Evolutionary conservation across 1,140 invertebrate species (phyloP), one percentile per base, ranked within the genome.

Genomic region (Rhynchophorus ferrugineus): DNA sequence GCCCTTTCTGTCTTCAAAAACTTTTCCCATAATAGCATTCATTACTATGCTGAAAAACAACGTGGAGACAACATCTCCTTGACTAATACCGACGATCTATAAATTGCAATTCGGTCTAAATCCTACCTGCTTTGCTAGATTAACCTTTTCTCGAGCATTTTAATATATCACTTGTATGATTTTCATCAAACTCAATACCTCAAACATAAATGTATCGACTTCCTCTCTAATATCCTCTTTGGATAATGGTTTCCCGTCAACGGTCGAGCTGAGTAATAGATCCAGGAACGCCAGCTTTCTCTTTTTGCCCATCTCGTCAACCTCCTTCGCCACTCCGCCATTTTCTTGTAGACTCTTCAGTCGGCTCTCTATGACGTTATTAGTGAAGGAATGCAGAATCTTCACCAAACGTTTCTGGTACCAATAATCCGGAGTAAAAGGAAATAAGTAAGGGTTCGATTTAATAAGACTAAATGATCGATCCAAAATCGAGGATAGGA

Each of bases 161-260:
- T n/a, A n/a, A n/a, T n/a, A n/a, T n/a, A n/a, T n/a, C n/a, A n/a
- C n/a, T n/a, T n/a, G n/a, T n/a, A 29, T 29, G 24, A 29, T 29
- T 5, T 6, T 29, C 5, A 11, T 29, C 24, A 29, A 29, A 5
- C 5, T 29, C 5, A 29, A 5, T 52, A 87, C 87, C 73, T 82
- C 84, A 67, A 87, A 87, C 79, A 85, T 89, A 61, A 91, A 91
- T 2, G 87, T 90, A 60, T 91, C 86, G 3, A 89, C 85, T 74
- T 91, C 87, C 64, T 89, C 86, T 45, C 83, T 73, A 37, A 91
- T 86, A 60, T 84, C 80, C 37, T 79, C 75, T 51, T 80, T 73
- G 0, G 73, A 69, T 9, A 89, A 68, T 3, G 71, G 67, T 8
- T 71, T 68, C n/a, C 75, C 80, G 44, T 79, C 72, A 19, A 75